Evolutionary conservation across 2,888 invertebrate genomes (phyloP).

Genomic region (Apeira syringaria): DNA sequence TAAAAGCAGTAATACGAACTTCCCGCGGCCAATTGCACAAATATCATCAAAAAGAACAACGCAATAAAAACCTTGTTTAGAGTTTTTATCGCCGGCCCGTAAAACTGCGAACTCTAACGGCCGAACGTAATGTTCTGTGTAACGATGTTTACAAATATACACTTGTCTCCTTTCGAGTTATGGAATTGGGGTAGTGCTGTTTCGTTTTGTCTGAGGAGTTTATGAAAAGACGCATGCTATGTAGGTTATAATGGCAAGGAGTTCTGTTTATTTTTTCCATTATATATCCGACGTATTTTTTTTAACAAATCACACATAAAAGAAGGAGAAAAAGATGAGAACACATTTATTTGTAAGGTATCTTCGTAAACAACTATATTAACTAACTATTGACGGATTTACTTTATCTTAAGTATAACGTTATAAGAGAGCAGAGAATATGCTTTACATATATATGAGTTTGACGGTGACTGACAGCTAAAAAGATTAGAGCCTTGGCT

Average conservation of each 20-base stretch:
- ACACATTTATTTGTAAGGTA: too few relatives aligned
- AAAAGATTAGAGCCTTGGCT: too few relatives aligned
- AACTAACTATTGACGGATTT: too few relatives aligned
- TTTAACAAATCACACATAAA: too few relatives aligned
- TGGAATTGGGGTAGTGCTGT: background rate
- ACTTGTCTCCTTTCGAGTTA: slow-evolving; percentile 24
- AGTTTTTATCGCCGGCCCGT: slow-evolving; percentile 24
- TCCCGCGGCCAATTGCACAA: slow-evolving; percentile 8
- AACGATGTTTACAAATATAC: slow-evolving; percentile 35
- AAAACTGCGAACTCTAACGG: slow-evolving; percentile 31
- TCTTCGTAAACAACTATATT: too few relatives aligned
- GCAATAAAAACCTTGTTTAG: slow-evolving; percentile 23
- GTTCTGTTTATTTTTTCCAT: background rate
- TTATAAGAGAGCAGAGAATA: too few relatives aligned
- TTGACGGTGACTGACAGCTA: too few relatives aligned
- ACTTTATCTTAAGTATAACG: too few relatives aligned
- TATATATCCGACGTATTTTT: too few relatives aligned
- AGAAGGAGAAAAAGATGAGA: too few relatives aligned
- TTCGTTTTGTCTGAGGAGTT: slow-evolving; percentile 3
- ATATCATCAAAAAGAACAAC: slow-evolving; percentile 26
- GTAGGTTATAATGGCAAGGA: background rate
- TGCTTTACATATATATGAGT: too few relatives aligned
- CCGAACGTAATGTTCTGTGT: slow-evolving; percentile 34
- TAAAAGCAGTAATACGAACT: background rate
- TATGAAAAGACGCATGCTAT: slow-evolving; percentile 3